Conservation (phyloP, 2,797 vertebrate genomes). For the Anguilla pacifica region DNA sequence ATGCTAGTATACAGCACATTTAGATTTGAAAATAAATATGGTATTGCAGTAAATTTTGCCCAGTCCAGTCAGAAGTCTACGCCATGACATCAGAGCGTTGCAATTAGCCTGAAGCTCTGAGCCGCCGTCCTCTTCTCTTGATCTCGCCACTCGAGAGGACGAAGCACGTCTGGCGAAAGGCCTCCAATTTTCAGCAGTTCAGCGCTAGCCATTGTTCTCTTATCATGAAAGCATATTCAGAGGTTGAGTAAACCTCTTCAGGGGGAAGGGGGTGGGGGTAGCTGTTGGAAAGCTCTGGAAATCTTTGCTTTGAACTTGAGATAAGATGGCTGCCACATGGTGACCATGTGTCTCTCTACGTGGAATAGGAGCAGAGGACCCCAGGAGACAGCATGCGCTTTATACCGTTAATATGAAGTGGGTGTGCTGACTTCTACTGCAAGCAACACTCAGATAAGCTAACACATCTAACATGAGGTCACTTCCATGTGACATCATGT, state of each 20-base stretch:
- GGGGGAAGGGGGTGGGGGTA: slow-evolving; percentile 36
- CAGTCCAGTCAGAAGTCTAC: neutral
- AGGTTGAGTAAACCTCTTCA: slow-evolving; percentile 62
- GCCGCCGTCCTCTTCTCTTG: neutral
- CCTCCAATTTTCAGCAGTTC: slow-evolving; percentile 5
- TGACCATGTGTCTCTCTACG: slow-evolving; percentile 51
- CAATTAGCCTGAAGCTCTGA: neutral
- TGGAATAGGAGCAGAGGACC: slow-evolving; percentile 2
- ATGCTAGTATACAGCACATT: neutral
- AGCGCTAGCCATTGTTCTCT: slow-evolving; percentile 51
- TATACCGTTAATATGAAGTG: slow-evolving; percentile 11
- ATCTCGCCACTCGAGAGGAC: slow-evolving; percentile 5
- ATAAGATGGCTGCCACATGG: slow-evolving; percentile 69
- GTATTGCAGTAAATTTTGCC: neutral
- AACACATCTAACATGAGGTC: too few species aligned
- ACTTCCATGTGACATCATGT: neutral
- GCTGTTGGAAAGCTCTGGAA: slow-evolving; percentile 50
- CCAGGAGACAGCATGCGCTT: slow-evolving; percentile 15
- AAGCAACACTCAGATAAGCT: neutral
- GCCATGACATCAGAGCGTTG: neutral
- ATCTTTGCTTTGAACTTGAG: slow-evolving; percentile 70
- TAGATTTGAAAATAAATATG: neutral
- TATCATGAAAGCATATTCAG: slow-evolving; percentile 73
- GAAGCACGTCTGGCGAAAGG: neutral
- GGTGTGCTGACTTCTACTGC: neutral